Base-by-base conservation (phyloP, 2,888 invertebrate species). In the Trissonchulus latispiculum region DNA sequence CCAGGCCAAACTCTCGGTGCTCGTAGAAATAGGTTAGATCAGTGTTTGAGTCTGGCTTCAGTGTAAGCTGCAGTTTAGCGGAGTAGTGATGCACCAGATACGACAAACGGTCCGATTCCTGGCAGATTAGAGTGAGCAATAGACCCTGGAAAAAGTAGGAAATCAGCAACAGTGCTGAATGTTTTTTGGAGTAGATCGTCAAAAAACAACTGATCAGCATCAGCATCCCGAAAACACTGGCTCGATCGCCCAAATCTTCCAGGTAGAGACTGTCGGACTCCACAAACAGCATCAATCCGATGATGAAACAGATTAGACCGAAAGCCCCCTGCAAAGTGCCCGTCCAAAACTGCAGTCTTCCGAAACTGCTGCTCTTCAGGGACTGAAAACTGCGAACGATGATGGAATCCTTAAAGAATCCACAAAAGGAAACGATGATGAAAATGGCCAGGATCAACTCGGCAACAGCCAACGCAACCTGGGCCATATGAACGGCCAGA, bases 221-320 rank as follows among this genome's bases (percentile, higher is more conserved):
- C 66, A 64, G 35, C 8, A 64, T 29, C 8, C 66, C 66, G n/a
- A 64, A 33, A 8, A 18, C 18, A 18, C 8, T 64, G 32, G 66
- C 28, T 15, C 66, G 66, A n/a, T 64, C 66, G 8, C 66, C 66
- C 15, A 64, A 64, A 64, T 64, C 66, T 64, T 29, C 66, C 66
- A 64, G 31, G 28, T 64, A 64, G 8, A 64, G 23, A 48, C 18
- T 64, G 66, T 8, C 18, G 32, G 8, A 15, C 28, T 8, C n/a
- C 15, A n/a, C 31, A 33, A 64, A 64, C 31, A 64, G 31, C 8
- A 15, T 33, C 8, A n/a, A 8, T 8, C 66, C 66, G 8, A 64
- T 8, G 32, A 64, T 33, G 8, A 33, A 32, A 8, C 8, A 8
- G 28, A 28, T 28, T 15, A 8, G 18, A n/a, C 66, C 66, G 35